A percentile compares a stretch with the other conserved stretches of the same genome.
phyloP scores from a whole-genome alignment of 2,113 vertebrate species.

The Saguinus imperator region DNA sequence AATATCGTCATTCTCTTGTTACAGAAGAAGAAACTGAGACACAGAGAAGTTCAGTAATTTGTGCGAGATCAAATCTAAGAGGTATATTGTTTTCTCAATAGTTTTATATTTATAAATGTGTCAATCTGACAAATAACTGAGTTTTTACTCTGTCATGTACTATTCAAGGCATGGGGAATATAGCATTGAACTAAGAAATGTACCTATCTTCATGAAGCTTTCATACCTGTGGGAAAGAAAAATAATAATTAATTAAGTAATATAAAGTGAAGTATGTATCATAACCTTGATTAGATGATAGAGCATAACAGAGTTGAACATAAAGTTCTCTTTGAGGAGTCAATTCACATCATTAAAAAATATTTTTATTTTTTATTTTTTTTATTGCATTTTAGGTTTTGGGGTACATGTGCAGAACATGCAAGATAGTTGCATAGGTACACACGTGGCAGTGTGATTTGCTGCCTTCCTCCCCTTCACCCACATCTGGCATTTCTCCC shows the following conservation, averaged over 20 bases:
- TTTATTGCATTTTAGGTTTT: no score
- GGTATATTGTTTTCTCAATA: background rate
- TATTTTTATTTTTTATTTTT: background rate
- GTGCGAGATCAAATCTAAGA: background rate
- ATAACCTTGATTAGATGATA: background rate
- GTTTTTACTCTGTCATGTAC: background rate
- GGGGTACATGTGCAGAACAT: no score
- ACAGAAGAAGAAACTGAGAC: background rate
- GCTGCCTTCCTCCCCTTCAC: no score
- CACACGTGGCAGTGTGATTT: no score
- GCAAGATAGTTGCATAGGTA: no score
- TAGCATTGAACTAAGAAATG: background rate
- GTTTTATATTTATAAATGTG: background rate
- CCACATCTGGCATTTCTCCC: no score
- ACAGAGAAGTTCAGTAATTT: background rate
- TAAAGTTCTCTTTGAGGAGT: background rate
- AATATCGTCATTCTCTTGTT: background rate
- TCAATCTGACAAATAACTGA: background rate
- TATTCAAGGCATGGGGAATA: background rate
- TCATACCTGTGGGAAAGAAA: background rate
- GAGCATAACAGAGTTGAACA: background rate
- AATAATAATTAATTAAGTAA: background rate
- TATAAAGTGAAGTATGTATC: background rate
- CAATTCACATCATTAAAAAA: background rate
- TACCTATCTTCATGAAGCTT: background rate